Base-by-base conservation (phyloP, 2,113 vertebrate genomes). In the Brienomyrus brachyistius region DNA sequence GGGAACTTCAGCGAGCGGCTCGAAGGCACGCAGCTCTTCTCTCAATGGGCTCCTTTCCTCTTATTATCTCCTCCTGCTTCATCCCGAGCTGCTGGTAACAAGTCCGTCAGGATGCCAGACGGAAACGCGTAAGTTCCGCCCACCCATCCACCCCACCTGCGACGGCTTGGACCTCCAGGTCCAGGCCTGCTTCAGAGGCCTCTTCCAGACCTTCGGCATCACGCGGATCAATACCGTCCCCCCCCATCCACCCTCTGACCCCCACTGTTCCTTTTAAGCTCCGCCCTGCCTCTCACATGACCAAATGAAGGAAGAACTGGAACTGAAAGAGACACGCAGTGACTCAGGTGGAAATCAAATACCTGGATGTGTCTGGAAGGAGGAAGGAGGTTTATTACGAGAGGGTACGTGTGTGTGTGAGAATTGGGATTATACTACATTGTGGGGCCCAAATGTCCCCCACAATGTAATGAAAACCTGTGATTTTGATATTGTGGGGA, bases 341-440 rank as follows among this genome's bases (percentile, higher is more conserved):
- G 97, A 97, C 96, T 97, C 97, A 96, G 98, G 97, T 97, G 96
- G 95, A 98, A 98, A 99, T 99, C 97, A 99, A 98, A 98, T 96
- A 94, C 93, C 95, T 96, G 94, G 94, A 95, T 45, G 35, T 43
- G 43, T 45, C 91, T 90, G 92, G 92, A 89, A 90, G 4, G 59
- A 4, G 90, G 35, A 15, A 40, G 19, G 27, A 51, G 5, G 35
- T 9, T 80, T 13, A 80, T 2, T 17, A 43, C 0, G 77, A 8
- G 17, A 40, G 74, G 1, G 77, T 51, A n/a, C 31, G 70, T 48
- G 17, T n/a, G 17, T n/a, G 40, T 83, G 43, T 83, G 43, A 13
- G 62, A n/a, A 70, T 13, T 31, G 9, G 62, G 62, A 4, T 21
- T 21, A 21, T 56, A 54, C 21, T 54, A 54, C 17, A 54, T 54